These are phyloP conservation scores for Ibycter americanus DNA, from an alignment of 2,797 vertebrate genomes.

Conservation along the genomic window DNA sequence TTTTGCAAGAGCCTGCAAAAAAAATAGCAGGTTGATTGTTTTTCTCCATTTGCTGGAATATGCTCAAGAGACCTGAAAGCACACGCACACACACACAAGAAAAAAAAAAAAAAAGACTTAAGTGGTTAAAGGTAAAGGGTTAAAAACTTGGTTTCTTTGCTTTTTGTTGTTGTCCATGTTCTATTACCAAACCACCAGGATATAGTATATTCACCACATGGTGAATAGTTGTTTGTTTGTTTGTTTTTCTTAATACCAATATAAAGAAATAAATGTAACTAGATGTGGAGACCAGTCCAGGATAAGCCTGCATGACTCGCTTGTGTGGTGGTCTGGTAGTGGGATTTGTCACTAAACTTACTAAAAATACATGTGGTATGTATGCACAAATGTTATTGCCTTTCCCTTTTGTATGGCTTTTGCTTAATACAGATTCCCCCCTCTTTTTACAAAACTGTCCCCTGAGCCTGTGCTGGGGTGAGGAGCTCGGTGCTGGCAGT, in stretches of 20 bases:
- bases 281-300: too few relatives aligned
- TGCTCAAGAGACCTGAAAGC: constrained; percentile 10
- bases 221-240: background rate
- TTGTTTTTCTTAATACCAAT: background rate
- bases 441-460: background rate
- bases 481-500: background rate
- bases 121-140: background rate
- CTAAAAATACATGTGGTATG: background rate
- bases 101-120: background rate
- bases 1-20: background rate
- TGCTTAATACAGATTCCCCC: background rate
- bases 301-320: background rate
- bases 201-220: background rate
- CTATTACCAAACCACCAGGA: background rate
- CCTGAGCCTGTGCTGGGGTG: rapidly evolving
- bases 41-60: background rate
- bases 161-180: background rate
- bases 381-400: background rate
- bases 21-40: constrained; percentile 21
- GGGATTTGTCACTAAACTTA: background rate
- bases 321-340: background rate
- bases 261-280: background rate
- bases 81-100: background rate
- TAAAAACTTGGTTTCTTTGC: background rate
- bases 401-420: background rate